Base-by-base conservation (phyloP, 2,797 vertebrate species). In the Masticophis lateralis region DNA sequence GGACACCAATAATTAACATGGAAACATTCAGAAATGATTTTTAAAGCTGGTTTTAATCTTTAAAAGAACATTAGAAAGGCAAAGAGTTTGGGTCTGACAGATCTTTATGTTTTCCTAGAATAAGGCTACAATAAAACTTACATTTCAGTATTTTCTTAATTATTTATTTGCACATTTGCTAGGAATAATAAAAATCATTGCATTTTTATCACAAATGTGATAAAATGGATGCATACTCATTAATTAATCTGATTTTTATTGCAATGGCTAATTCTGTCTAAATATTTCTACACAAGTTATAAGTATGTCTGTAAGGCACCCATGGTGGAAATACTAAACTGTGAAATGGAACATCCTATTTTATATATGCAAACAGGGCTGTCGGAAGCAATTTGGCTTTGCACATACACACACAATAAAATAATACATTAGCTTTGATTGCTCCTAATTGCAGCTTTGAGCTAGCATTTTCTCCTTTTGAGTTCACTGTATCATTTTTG, bases 401-500 rank as follows among this genome's bases (percentile, higher is more conserved):
- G 20, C 18, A 2, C 63, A 66, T 7, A 51, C 61, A 51, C 28
- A 55, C 9, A 90, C n/a, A 22, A 86, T 57, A 91, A 83, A 60
- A 51, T 56, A 91, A 86, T 79, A 47, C 20, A 37, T 14, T 27
- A 86, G 16, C 20, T 27, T 22, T 57, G 47, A 28, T 3, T 51
- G 14, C 51, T 25, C 18, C 57, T 8, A 51, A 86, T 59, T 91
- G 27, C 55, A 91, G 90, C 22, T 91, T 27, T 83, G 56, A n/a
- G 66, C 56, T 57, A 59, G 55, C 90, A 25, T 79, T 79, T 28
- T 63, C 37, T 69, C 2, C 8, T 66, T 9, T 94, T 86, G 92
- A 92, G 32, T 27, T 94, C 37, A 95, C 20, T 92, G 87, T 93
- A 92, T 47, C 7, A 11, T 92, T 95, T 95, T 90, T 83, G 74